Evolutionary conservation across 2,797 vertebrate genomes (phyloP).

Genomic region (Lepus oiostolus): DNA sequence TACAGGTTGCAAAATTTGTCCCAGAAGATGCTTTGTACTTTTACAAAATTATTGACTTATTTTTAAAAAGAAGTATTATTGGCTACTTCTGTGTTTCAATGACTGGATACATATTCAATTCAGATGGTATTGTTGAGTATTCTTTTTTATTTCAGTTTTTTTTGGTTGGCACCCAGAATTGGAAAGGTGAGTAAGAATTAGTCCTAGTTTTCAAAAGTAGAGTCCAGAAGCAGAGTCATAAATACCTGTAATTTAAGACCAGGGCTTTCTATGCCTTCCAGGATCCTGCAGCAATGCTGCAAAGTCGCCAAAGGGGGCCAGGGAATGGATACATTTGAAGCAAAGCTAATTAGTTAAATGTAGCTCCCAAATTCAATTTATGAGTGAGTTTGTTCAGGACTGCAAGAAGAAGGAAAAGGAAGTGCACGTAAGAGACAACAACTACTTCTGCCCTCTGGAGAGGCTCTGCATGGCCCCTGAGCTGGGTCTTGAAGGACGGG

Average conservation of each 20-base stretch:
- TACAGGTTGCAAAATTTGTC: neutral
- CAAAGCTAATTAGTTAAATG: neutral
- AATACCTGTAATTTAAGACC: neutral
- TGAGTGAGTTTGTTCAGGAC: neutral
- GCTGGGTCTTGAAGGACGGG: neutral
- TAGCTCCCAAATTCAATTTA: neutral
- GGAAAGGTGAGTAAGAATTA: neutral
- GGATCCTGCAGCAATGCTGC: neutral
- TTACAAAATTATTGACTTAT: neutral
- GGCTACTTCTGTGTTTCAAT: neutral
- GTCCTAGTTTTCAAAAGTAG: neutral
- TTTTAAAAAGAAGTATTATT: neutral
- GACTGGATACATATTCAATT: neutral
- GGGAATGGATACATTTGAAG: neutral
- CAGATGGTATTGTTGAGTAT: neutral
- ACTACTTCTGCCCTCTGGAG: neutral
- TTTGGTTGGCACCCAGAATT: neutral
- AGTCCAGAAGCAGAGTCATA: neutral
- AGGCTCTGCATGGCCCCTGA: neutral
- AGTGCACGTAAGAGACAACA: neutral
- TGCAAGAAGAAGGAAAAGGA: neutral
- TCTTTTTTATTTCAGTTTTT: neutral
- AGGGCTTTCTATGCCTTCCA: neutral
- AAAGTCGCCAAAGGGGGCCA: neutral
- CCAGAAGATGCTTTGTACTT: neutral